These are phyloP conservation scores for Hyperoplus lanceolatus DNA, from an alignment of 2,797 vertebrate species.

Conservation along the genomic window DNA sequence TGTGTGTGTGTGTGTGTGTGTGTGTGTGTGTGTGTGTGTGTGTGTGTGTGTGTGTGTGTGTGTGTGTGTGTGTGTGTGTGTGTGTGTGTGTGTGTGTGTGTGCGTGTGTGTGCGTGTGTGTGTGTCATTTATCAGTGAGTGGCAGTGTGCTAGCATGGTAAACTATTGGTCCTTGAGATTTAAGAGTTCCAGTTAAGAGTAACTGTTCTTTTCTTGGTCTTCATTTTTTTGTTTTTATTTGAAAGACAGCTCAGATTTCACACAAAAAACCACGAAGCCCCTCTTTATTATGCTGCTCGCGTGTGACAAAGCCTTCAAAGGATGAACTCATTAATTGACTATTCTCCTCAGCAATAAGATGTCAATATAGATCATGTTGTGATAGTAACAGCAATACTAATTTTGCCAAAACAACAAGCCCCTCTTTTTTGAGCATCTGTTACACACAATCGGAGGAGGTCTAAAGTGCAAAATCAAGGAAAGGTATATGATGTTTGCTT, in stretches of 20 bases:
- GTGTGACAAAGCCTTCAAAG: constrained; percentile 2
- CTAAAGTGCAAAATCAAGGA: constrained; percentile 36
- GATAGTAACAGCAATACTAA: not conserved
- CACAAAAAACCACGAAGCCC: not conserved
- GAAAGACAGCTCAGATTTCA: too few relatives aligned
- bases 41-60: constrained; percentile 3
- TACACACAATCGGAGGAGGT: constrained; percentile 14
- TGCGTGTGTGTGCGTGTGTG: not conserved
- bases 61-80: constrained; percentile 37
- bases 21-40: too few relatives aligned
- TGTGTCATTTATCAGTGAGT: constrained; percentile 35
- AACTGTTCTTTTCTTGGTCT: constrained; percentile 6
- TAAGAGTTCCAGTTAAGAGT: constrained; percentile 27
- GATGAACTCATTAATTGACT: not conserved
- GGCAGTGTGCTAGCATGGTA: constrained; percentile 31
- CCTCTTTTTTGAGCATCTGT: constrained; percentile 1
- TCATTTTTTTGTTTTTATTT: not conserved
- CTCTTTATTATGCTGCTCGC: not conserved
- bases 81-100: not conserved
- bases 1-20: not conserved
- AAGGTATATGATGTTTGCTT: not conserved
- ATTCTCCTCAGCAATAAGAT: not conserved
- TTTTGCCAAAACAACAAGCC: not conserved
- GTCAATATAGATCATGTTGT: not conserved
- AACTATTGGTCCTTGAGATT: constrained; percentile 26